phyloP scores from a whole-genome alignment of 2,888 invertebrate genomes.

The Tipula helvola region DNA sequence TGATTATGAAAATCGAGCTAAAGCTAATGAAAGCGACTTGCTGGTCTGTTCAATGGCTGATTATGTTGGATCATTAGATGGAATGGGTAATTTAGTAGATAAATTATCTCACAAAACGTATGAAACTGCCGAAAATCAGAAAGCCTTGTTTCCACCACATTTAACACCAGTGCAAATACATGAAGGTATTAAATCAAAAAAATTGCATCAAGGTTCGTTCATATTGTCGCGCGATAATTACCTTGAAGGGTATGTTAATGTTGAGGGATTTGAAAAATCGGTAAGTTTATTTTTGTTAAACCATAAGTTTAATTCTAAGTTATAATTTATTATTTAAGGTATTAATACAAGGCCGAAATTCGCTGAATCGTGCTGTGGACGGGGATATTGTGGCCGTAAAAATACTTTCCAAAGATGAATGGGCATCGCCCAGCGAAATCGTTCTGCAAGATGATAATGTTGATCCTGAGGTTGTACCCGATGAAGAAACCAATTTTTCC shows the following conservation, averaged over 20 bases:
- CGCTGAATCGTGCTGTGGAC: conserved; percentile 87
- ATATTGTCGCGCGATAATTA: conserved; percentile 86
- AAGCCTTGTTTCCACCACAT: conserved; percentile 74
- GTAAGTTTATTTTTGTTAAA: conserved; percentile 40
- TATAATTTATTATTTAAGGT: conserved; percentile 40
- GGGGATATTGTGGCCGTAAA: conserved; percentile 89
- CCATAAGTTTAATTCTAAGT: conserved; percentile 12
- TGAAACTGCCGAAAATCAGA: conserved; percentile 43
- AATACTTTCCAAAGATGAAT: conserved; percentile 74
- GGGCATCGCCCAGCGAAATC: conserved; percentile 83
- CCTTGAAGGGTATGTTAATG: conserved; percentile 76
- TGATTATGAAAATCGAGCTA: conserved; percentile 62
- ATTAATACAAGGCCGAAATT: conserved; percentile 69
- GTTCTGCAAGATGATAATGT: conserved; percentile 60
- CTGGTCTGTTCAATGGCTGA: conserved; percentile 49
- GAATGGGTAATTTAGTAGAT: conserved; percentile 59
- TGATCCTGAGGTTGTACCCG: conserved; percentile 54
- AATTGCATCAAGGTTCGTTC: conserved; percentile 66
- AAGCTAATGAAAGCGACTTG: conserved; percentile 58
- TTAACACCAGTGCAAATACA: conserved; percentile 65
- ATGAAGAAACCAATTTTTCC: conserved; percentile 43
- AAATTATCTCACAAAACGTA: conserved; percentile 62
- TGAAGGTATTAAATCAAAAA: conserved; percentile 63
- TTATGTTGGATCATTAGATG: conserved; percentile 62
- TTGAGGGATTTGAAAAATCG: conserved; percentile 65